Conservation (phyloP, 2,797 vertebrate genomes). For the Acrossocheilus fasciatus region DNA sequence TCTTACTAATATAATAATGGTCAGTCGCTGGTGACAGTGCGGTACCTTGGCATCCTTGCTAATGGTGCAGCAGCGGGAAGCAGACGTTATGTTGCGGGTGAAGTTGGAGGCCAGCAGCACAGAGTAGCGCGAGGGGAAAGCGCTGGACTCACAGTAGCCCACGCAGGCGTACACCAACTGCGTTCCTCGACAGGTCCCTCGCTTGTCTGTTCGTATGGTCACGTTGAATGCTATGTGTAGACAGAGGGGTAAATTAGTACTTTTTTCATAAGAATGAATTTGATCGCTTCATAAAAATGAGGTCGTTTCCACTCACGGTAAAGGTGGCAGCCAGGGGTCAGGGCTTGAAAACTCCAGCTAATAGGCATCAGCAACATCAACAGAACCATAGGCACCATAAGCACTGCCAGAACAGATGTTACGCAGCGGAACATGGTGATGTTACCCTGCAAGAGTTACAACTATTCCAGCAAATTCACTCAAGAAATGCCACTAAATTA, state of each 20-base stretch:
- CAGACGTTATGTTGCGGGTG: slow-evolving; percentile 89
- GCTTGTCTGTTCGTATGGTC: slow-evolving; percentile 85
- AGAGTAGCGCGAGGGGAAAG: slow-evolving; percentile 89
- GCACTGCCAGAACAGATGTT: slow-evolving; percentile 66
- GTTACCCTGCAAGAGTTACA: slow-evolving; percentile 60
- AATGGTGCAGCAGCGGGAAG: slow-evolving; percentile 90
- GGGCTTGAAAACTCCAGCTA: slow-evolving; percentile 70
- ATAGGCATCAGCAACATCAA: slow-evolving; percentile 73
- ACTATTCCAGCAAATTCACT: neutral
- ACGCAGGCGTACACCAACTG: slow-evolving; percentile 87
- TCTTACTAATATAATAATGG: neutral
- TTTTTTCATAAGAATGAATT: neutral
- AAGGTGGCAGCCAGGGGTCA: slow-evolving; percentile 84
- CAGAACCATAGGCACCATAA: slow-evolving; percentile 70
- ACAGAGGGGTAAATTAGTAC: neutral
- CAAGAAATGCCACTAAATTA: neutral
- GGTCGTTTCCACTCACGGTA: slow-evolving; percentile 78
- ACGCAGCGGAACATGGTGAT: slow-evolving; percentile 71
- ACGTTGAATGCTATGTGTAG: slow-evolving; percentile 84
- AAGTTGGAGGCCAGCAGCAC: slow-evolving; percentile 88
- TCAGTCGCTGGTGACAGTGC: neutral
- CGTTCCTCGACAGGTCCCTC: slow-evolving; percentile 83
- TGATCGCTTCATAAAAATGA: neutral
- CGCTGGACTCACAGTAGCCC: slow-evolving; percentile 91
- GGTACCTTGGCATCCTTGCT: slow-evolving; percentile 77